phyloP scores from a whole-genome alignment of 2,888 invertebrate genomes.

The Sminthurides aquaticus region DNA sequence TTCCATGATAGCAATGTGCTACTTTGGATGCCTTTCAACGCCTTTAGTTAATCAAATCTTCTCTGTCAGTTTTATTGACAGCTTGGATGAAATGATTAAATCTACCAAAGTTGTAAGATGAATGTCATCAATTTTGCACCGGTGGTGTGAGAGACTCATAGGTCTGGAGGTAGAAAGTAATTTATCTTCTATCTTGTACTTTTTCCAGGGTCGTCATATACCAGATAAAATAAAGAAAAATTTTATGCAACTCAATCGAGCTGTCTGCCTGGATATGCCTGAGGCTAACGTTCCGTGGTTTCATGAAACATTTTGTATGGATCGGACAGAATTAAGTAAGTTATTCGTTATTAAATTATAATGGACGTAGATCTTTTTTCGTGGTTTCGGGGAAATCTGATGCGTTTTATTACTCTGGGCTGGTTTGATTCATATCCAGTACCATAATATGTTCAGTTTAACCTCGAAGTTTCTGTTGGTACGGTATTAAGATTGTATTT shows the following conservation, averaged over 20 bases:
- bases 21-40: background rate
- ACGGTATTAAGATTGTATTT: too few relatives aligned
- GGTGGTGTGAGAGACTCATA: too few relatives aligned
- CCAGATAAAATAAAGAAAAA: constrained; percentile 47
- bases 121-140: too few relatives aligned
- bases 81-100: background rate
- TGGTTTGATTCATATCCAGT: too few relatives aligned
- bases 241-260: constrained; percentile 58
- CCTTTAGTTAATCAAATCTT: background rate
- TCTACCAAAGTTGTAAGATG: background rate
- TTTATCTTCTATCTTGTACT: background rate
- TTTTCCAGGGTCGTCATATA: background rate
- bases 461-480: too few relatives aligned
- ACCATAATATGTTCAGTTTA: too few relatives aligned
- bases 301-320: constrained; percentile 56
- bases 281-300: constrained; percentile 60
- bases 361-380: too few relatives aligned
- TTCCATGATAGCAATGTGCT: background rate
- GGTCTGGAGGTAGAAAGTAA: too few relatives aligned
- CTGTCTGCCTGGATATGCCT: constrained; percentile 59
- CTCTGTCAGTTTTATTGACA: background rate
- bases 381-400: too few relatives aligned
- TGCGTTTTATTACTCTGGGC: too few relatives aligned
- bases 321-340: constrained; percentile 38
- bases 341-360: background rate